Base-by-base conservation (phyloP, 2,797 vertebrate species). In the Phalloptychus januarius region DNA sequence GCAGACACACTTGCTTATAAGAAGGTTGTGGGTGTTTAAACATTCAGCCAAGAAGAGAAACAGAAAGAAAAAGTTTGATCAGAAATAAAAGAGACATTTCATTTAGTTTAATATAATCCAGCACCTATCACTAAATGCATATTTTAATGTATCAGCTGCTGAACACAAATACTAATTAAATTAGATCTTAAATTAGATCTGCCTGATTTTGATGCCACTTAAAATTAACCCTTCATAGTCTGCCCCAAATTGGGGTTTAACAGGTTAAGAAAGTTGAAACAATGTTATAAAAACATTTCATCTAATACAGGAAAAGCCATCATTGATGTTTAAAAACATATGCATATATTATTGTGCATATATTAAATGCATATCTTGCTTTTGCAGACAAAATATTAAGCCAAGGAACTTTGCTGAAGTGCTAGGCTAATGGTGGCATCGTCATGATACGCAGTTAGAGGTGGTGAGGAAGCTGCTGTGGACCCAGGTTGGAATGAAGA, bases 11-110 rank as follows among this genome's bases (percentile, higher is more conserved):
- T 2, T 2, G 13, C n/a, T 13, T 28, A 58, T 28, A 33, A 31
- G 33, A 50, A 0, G 3, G 61, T 40, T 40, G 56, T 67, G 67
- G 65, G 61, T 20, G 74, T 78, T 84, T 72, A 52, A 85, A 71
- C 61, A 79, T 71, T n/a, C 56, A 13, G 71, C 78, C 77, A 82
- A 82, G 83, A 82, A 79, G 73, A 50, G 75, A 88, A 50, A 80
- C 78, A 80, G 80, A 90, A 85, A 89, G 77, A 67, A 67, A 58
- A 77, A 58, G 38, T 56, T 83, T 78, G 84, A 79, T 75, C 75
- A 56, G n/a, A 28, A 56, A 56, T 8, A 54, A n/a, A 54, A n/a
- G 25, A n/a, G 25, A 54, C 25, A n/a, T 54, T 12, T n/a, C n/a
- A 54, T 50, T 50, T 50, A 50, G 48, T 23, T 50, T 50, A 50